These are phyloP conservation scores for Pachliopta kotzebuea DNA, from an alignment of 2,888 invertebrate species.

Conservation along the genomic window DNA sequence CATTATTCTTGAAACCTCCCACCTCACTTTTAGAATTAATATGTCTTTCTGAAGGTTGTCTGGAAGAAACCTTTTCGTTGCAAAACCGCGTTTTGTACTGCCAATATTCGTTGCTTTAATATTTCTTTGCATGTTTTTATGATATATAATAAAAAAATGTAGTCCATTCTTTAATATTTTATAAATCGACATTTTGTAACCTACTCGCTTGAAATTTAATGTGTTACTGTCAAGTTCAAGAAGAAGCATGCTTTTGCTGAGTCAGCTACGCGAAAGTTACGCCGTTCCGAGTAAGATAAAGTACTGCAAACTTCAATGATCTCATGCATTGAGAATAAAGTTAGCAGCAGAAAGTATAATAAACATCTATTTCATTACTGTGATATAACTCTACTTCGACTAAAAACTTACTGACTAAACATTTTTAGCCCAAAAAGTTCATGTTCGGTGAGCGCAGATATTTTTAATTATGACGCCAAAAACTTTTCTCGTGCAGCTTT, in stretches of 20 bases:
- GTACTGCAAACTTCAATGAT: constrained; percentile 3
- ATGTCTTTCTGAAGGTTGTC: no score
- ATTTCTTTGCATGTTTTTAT: no score
- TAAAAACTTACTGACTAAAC: no score
- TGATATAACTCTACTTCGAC: not conserved
- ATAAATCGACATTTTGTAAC: not conserved
- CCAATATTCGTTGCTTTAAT: no score
- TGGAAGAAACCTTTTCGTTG: no score
- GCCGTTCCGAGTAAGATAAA: not conserved
- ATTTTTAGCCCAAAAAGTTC: not conserved
- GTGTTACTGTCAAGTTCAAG: not conserved
- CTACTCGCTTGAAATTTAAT: not conserved
- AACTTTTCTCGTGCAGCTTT: not conserved
- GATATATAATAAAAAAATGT: no score
- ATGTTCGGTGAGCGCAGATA: not conserved
- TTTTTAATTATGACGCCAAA: constrained; percentile 1
- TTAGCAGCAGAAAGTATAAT: not conserved
- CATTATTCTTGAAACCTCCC: no score
- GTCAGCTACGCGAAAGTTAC: not conserved
- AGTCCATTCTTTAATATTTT: no score
- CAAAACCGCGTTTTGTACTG: no score
- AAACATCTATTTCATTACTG: not conserved
- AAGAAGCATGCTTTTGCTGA: not conserved
- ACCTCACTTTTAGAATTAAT: no score
- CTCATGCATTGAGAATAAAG: not conserved